These are phyloP conservation scores for Heliconius erato DNA, from an alignment of 2,888 invertebrate genomes.

Conservation along the genomic window DNA sequence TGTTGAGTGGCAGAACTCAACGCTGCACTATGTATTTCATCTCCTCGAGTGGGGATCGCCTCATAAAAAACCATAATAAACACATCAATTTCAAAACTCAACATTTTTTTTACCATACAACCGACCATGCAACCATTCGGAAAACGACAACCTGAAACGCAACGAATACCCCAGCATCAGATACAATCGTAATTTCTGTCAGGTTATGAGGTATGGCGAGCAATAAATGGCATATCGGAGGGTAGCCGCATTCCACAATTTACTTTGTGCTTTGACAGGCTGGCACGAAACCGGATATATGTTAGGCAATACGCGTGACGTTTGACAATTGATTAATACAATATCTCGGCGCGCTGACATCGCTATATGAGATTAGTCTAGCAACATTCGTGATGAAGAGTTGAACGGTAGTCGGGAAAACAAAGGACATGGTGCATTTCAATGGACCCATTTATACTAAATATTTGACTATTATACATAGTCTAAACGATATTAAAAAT, in stretches of 20 bases:
- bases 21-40: too few species aligned
- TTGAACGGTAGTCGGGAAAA: neutral
- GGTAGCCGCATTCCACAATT: conserved; percentile 58
- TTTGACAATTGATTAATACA: conserved; percentile 84
- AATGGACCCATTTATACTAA: neutral
- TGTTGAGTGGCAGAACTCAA: too few species aligned
- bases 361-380: conserved; percentile 61
- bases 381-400: conserved; percentile 24
- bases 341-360: conserved; percentile 72
- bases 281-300: conserved; percentile 62
- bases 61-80: too few species aligned
- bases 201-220: conserved; percentile 45
- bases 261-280: conserved; percentile 63
- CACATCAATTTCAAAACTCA: too few species aligned
- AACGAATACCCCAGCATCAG: conserved; percentile 34
- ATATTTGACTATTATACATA: neutral
- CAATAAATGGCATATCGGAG: conserved; percentile 46
- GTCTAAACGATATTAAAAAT: neutral
- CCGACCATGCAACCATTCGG: too few species aligned
- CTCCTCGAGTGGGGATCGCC: too few species aligned
- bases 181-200: conserved; percentile 51
- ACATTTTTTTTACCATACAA: too few species aligned
- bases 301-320: conserved; percentile 64
- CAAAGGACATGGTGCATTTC: conserved; percentile 14
- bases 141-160: conserved; percentile 21